phyloP scores from a whole-genome alignment of 2,888 invertebrate species.

The Eurois occulta region DNA sequence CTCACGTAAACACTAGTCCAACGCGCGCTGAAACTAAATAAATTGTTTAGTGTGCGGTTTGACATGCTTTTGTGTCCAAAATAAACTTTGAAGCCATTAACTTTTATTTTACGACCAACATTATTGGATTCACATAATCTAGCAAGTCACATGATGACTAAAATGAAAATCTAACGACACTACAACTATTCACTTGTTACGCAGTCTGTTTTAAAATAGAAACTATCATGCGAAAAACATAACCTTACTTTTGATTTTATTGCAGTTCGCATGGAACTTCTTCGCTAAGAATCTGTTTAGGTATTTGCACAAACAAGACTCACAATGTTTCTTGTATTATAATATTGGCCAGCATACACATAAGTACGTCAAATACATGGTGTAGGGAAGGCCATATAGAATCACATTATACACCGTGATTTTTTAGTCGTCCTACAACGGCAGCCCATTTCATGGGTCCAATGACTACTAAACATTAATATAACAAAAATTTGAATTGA shows the following conservation, averaged over 20 bases:
- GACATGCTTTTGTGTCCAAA: conserved; percentile 53
- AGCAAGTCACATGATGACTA: conserved; percentile 40
- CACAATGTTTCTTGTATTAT: conserved; percentile 50
- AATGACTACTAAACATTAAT: too few species aligned
- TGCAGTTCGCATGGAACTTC: conserved; percentile 50
- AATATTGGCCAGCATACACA: conserved; percentile 40
- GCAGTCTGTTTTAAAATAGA: conserved; percentile 29
- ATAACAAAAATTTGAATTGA: too few species aligned
- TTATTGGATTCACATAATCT: conserved; percentile 56
- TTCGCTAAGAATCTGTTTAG: conserved; percentile 49
- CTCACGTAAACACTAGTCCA: conserved; percentile 40
- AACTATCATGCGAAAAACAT: conserved; percentile 13
- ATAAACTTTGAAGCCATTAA: conserved; percentile 58
- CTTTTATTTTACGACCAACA: conserved; percentile 51
- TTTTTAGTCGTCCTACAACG: too few species aligned
- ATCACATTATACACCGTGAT: too few species aligned
- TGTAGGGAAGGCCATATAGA: conserved; percentile 7
- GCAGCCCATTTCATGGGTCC: too few species aligned
- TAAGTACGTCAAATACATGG: conserved; percentile 25
- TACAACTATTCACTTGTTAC: background rate
- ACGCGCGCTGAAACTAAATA: conserved; percentile 36
- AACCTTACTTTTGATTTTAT: conserved; percentile 43
- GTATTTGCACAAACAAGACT: conserved; percentile 45
- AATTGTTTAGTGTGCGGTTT: conserved; percentile 32
- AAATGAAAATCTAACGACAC: conserved; percentile 37